Conservation (phyloP, 2,888 invertebrate genomes). For the Pharmacophagus antenor region DNA sequence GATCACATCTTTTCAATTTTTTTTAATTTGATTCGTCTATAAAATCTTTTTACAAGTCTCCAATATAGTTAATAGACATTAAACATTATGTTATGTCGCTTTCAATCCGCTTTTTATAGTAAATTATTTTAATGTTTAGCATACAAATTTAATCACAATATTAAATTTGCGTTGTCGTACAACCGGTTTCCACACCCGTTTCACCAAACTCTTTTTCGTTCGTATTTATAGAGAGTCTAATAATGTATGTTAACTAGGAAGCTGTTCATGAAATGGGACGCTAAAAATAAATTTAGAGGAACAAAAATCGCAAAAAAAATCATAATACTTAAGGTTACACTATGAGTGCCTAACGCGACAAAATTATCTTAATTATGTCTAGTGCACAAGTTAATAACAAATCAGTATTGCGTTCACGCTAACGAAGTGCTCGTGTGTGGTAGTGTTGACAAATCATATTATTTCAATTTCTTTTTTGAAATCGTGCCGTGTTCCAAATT, state of each 20-base stretch:
- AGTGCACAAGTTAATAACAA: conserved; percentile 57
- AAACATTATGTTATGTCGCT: too few species aligned
- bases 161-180: conserved; percentile 4
- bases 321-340: conserved; percentile 50
- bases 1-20: too few species aligned
- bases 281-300: neutral
- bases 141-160: too few species aligned
- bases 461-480: conserved; percentile 37
- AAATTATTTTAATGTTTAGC: too few species aligned
- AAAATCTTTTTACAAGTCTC: too few species aligned
- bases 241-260: conserved; percentile 43
- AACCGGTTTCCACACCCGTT: conserved; percentile 26
- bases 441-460: conserved; percentile 33
- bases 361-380: conserved; percentile 66
- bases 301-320: conserved; percentile 5
- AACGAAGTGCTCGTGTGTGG: conserved; percentile 57
- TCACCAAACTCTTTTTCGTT: conserved; percentile 34
- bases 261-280: neutral
- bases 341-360: conserved; percentile 51
- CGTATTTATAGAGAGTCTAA: conserved; percentile 45
- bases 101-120: neutral
- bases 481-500: conserved; percentile 35
- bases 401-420: conserved; percentile 63
- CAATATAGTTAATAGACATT: too few species aligned
- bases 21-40: too few species aligned